These are phyloP conservation scores for Carposina sasakii DNA, from an alignment of 1,140 invertebrate genomes.

Conservation along the genomic window DNA sequence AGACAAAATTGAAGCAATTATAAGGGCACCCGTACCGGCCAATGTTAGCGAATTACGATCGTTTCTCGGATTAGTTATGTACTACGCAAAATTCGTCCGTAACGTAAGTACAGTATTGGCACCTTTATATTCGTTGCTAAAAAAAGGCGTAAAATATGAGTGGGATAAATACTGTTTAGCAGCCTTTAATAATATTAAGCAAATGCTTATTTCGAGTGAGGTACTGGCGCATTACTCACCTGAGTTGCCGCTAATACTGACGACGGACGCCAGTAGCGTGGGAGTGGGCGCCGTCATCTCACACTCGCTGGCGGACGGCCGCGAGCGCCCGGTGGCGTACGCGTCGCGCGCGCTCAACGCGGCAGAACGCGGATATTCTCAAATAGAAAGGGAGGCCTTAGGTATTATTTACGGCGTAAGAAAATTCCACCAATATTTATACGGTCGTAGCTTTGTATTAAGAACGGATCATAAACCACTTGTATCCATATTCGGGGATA, in stretches of 20 bases:
- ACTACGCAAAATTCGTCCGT: constrained; percentile 35
- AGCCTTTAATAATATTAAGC: constrained; percentile 7
- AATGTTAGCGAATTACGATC: constrained; percentile 33
- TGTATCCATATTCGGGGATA: constrained; percentile 53
- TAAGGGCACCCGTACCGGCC: constrained; percentile 21
- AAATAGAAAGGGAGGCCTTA: constrained; percentile 6
- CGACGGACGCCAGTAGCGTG: neutral
- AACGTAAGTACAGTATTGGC: constrained; percentile 19
- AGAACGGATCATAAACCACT: constrained; percentile 44
- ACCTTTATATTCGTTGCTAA: constrained; percentile 36
- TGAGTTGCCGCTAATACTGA: constrained; percentile 2
- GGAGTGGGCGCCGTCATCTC: constrained; percentile 7
- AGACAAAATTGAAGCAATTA: constrained; percentile 6
- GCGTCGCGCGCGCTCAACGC: constrained; percentile 4
- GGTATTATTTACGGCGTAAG: neutral
- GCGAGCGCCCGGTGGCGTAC: constrained; percentile 7
- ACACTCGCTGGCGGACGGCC: neutral
- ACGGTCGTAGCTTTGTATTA: neutral
- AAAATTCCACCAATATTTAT: constrained; percentile 3
- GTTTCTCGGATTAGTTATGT: constrained; percentile 20
- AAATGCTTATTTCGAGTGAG: neutral
- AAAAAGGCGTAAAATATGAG: constrained; percentile 17
- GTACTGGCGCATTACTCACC: constrained; percentile 6
- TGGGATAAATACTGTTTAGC: neutral
- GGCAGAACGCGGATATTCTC: constrained; percentile 5